Evolutionary conservation across 1,140 invertebrate genomes (phyloP).

Genomic region (Andrena cerasifolii): DNA sequence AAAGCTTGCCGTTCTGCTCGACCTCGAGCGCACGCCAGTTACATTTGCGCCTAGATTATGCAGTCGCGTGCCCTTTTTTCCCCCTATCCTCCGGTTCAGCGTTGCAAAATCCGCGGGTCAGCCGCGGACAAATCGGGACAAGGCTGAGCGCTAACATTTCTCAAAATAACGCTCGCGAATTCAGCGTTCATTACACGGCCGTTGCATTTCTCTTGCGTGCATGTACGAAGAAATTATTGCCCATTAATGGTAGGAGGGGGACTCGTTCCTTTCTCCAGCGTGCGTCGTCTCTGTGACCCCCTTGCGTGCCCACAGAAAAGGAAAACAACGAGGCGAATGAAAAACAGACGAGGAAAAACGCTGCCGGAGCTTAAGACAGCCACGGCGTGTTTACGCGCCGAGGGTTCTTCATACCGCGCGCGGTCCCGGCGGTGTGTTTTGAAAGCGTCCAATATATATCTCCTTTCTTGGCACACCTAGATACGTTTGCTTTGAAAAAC

Average conservation of each 20-base stretch:
- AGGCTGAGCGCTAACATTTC: conserved; percentile 39
- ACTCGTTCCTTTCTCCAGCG: background rate
- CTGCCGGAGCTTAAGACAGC: too few relatives aligned
- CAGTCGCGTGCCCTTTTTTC: conserved; percentile 25
- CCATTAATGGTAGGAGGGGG: background rate
- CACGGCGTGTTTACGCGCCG: too few relatives aligned
- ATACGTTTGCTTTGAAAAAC: too few relatives aligned
- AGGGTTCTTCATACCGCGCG: too few relatives aligned
- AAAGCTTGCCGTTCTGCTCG: background rate
- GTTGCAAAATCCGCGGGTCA: conserved; percentile 51
- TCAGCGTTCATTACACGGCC: conserved; percentile 34
- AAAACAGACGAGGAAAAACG: too few relatives aligned
- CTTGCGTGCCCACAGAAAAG: background rate
- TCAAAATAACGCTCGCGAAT: conserved; percentile 51
- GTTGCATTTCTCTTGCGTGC: background rate
- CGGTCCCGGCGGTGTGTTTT: too few relatives aligned
- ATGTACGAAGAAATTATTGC: background rate
- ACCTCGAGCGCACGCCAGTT: conserved; percentile 16
- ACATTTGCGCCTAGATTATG: background rate
- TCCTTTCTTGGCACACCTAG: too few relatives aligned
- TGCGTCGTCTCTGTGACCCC: background rate
- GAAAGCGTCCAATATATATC: too few relatives aligned
- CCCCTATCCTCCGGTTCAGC: conserved; percentile 17
- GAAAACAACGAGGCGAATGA: too few relatives aligned
- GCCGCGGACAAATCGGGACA: conserved; percentile 49